Evolutionary conservation across 2,888 invertebrate genomes (phyloP), one percentile per base, ranked within the genome.

Genomic region (Tipula helvola): DNA sequence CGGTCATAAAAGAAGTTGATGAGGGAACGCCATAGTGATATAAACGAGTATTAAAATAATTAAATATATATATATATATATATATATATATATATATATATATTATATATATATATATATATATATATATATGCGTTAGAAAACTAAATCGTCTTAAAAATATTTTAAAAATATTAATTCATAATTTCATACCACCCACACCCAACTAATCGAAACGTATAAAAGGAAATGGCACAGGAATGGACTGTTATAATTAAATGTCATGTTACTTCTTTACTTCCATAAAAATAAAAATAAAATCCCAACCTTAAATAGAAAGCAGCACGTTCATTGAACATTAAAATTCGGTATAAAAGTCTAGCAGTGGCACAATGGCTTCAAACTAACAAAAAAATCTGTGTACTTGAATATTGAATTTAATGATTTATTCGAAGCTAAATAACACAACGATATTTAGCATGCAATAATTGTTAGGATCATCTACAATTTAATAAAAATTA

Each of bases 1-100:
- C 94, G 0, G 94, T 95, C 0, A 95, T 96, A 89, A 94, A 93
- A 87, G 96, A 96, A 90, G 95, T 94, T 5, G 95, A 95, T 86
- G 95, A 95, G 41, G 28, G 36, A 13, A 44, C 86, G 16, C 86
- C 86, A 86, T 86, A 86, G 47, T 84, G 28, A 71, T 71, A 71
- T 71, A 71, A 28, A 57, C 4, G 16, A 57, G 71, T 71, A 71
- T 71, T 28, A 28, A 71, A 10, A 71, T 71, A 71, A 28, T 13
- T 71, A 71, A 28, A 71, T 71, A 28, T 52, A 44, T 52, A 28
- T 28, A 28, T 28, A 28, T 28, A 28, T 28, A 28, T 28, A 28
- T 28, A 28, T 28, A 28, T 28, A 28, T 28, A 28, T 28, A 28
- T 28, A 57, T 57, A 57, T 57, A 57, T 8, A 57, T 52, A 28